These are phyloP conservation scores for Drosophila nigrodunni DNA, from an alignment of 1,140 invertebrate species.

Conservation along the genomic window DNA sequence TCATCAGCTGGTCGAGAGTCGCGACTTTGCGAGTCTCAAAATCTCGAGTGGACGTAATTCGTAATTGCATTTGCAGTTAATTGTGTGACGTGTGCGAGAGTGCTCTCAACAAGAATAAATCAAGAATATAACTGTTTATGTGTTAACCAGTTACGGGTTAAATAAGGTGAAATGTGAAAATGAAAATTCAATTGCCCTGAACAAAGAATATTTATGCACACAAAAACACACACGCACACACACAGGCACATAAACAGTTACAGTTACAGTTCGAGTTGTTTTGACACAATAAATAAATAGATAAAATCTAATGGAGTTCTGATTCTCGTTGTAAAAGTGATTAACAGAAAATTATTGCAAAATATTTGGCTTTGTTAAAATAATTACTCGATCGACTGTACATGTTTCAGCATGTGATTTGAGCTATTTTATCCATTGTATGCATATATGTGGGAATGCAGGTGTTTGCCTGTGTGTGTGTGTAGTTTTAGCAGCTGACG, in stretches of 20 bases:
- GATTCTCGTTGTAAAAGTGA: too few species aligned
- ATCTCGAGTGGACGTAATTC: constrained; percentile 32
- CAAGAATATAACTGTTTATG: constrained; percentile 23
- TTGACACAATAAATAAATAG: too few species aligned
- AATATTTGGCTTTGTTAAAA: too few species aligned
- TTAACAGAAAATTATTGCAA: too few species aligned
- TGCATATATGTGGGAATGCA: neutral
- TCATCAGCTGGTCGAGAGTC: constrained; percentile 71
- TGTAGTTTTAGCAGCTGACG: constrained; percentile 34
- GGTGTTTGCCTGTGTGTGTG: too few species aligned
- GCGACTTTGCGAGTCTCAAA: constrained; percentile 14
- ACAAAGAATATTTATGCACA: constrained; percentile 56
- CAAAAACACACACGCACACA: constrained; percentile 13
- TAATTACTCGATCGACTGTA: too few species aligned
- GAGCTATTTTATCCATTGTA: constrained; percentile 33
- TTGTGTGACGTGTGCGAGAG: constrained; percentile 42
- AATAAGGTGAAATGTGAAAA: constrained; percentile 65
- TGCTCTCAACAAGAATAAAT: constrained; percentile 17
- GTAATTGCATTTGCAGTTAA: constrained; percentile 55
- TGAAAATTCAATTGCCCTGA: constrained; percentile 39
- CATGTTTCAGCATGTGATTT: constrained; percentile 39
- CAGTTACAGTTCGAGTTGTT: too few species aligned
- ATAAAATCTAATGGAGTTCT: too few species aligned
- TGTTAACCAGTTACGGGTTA: constrained; percentile 43
- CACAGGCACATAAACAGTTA: neutral